Evolutionary conservation across 1,140 invertebrate genomes (phyloP), one percentile per base, ranked within the genome.

Genomic region (Drosophila obscura): DNA sequence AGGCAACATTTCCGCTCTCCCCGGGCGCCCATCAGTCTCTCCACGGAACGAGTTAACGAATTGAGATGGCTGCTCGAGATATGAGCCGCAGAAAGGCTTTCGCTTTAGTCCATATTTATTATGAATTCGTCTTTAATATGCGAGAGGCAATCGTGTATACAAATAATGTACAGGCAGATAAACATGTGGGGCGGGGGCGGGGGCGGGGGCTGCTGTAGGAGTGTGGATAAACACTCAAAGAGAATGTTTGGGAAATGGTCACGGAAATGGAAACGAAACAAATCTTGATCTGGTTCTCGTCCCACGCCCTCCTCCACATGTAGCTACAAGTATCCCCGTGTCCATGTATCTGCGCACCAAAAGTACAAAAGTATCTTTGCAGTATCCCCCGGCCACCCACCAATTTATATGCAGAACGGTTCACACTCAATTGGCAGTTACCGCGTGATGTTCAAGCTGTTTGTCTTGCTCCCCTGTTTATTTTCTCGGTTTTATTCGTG

Each of bases 111-210:
- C 9, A 35, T 73, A 55, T 71, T 73, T 73, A 73, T 55, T 73
- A 73, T 73, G 67, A 75, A 78, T 78, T 73, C 69, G 73, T 52
- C 62, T 75, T 81, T 78, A 87, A 82, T 85, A 85, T 87, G 74
- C 78, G 80, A 68, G 78, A 78, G 69, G 63, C 83, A 85, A 73
- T 85, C 78, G 82, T 85, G 82, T 82, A 80, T 85, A 82, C 81
- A 87, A 87, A 87, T 85, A 87, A 81, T 81, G 81, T 81, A 59
- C 57, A 83, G 44, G 64, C 73, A 77, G 77, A 78, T 85, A 85
- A 82, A 81, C 78, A 16, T 1, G 16, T 1, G 16, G 16, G 16
- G 16, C 1, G 16, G 16, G 1, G 16, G 16, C 1, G 16, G 16
- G 16, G 31, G 44, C 7, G 50, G 16, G 13, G 39, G 7, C 28